Conservation (phyloP, 2,113 vertebrate genomes). For the Tinamus guttatus region DNA sequence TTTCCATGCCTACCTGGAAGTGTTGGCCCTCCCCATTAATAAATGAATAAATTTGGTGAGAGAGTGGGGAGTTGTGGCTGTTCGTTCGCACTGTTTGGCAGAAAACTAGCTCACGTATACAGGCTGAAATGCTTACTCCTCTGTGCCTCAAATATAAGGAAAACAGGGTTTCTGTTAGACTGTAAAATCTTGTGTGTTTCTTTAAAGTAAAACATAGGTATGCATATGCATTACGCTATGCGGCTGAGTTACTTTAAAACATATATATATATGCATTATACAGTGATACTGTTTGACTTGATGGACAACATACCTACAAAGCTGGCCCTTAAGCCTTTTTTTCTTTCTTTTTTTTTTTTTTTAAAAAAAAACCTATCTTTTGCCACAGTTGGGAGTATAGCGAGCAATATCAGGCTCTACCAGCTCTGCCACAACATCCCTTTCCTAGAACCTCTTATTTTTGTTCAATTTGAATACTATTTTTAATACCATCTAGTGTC, state of each 20-base stretch:
- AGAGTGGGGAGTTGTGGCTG: neutral
- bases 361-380: neutral
- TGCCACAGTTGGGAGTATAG: neutral
- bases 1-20: neutral
- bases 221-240: fast-evolving
- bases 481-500: neutral
- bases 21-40: neutral
- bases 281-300: neutral
- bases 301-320: neutral
- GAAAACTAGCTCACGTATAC: neutral
- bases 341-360: neutral
- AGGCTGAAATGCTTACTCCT: neutral
- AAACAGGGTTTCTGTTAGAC: neutral
- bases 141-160: neutral
- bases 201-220: neutral
- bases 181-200: neutral
- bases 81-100: neutral
- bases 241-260: neutral
- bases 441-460: neutral
- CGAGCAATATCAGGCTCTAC: neutral
- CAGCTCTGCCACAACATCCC: fast-evolving
- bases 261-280: fast-evolving
- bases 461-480: neutral
- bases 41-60: neutral
- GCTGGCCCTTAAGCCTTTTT: fast-evolving